phyloP scores from a whole-genome alignment of 2,797 vertebrate genomes.

The Borostomias antarcticus region DNA sequence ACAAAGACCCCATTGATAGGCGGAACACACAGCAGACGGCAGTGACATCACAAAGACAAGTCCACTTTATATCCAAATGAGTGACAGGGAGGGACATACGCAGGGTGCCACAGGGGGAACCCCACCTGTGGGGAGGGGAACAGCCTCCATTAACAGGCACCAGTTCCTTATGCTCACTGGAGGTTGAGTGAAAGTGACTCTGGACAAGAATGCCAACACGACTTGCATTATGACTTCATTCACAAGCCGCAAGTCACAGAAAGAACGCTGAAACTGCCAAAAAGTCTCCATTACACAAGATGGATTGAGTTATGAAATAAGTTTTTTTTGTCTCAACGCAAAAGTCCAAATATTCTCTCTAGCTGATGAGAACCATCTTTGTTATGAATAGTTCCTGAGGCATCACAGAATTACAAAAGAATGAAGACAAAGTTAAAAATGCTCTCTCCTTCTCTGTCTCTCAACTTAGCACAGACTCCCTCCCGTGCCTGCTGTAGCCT shows the following conservation, averaged over 20 bases:
- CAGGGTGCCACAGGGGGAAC: constrained; percentile 23
- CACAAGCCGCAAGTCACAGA: constrained; percentile 1
- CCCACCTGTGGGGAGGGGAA: constrained; percentile 15
- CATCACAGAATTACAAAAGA: constrained; percentile 32
- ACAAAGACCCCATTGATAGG: constrained; percentile 47
- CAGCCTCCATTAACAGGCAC: constrained; percentile 37
- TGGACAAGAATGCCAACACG: constrained; percentile 15
- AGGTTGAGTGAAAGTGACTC: constrained; percentile 17
- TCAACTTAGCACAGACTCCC: constrained; percentile 23
- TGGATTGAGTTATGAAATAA: constrained; percentile 21
- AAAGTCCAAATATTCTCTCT: constrained; percentile 32
- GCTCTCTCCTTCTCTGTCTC: constrained; percentile 15
- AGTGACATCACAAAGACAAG: constrained; percentile 28
- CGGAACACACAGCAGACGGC: constrained; percentile 37
- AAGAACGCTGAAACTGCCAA: background rate
- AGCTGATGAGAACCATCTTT: constrained; percentile 47
- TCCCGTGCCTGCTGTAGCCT: constrained; percentile 33
- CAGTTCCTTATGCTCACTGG: constrained; percentile 9
- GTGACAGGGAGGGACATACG: constrained; percentile 34
- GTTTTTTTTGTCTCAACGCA: constrained; percentile 18
- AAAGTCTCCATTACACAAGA: constrained; percentile 13
- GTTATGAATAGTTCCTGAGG: constrained; percentile 46
- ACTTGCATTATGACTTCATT: constrained; percentile 19
- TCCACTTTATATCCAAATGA: constrained; percentile 37
- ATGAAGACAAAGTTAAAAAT: constrained; percentile 23